phyloP scores from a whole-genome alignment of 92 coral and sea anemone genomes.

The Phenganax marumi region DNA sequence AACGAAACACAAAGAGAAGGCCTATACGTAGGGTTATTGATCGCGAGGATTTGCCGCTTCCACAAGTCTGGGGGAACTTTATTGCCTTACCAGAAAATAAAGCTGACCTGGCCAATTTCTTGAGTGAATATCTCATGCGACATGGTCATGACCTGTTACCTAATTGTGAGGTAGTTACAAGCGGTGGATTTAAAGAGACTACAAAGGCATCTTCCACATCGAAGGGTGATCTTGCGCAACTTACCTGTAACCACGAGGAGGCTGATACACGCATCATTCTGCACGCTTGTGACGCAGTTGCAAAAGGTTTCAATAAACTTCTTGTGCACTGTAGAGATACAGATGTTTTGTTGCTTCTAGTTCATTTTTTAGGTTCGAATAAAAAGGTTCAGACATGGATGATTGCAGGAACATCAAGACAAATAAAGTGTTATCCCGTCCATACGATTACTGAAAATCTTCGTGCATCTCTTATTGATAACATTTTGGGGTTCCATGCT shows the following conservation, averaged over 20 bases:
- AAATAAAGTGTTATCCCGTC: constrained; percentile 22
- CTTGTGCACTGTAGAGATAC: constrained; percentile 29
- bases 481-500: constrained; percentile 37
- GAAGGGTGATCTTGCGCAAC: not conserved
- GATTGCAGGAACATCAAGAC: constrained; percentile 29
- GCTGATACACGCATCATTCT: constrained; percentile 34
- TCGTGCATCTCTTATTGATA: not conserved
- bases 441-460: constrained; percentile 1
- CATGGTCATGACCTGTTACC: not conserved
- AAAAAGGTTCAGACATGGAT: constrained; percentile 6
- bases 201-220: constrained; percentile 12
- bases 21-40: constrained; percentile 17
- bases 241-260: constrained; percentile 36
- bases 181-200: constrained; percentile 1
- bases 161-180: not conserved
- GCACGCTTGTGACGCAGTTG: constrained; percentile 3
- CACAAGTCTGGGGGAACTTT: constrained; percentile 24
- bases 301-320: constrained; percentile 13
- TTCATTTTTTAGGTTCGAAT: not conserved
- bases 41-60: constrained; percentile 30
- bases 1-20: not conserved
- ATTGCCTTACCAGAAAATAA: constrained; percentile 27
- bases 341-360: constrained; percentile 39
- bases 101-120: constrained; percentile 32
- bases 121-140: constrained; percentile 5